Evolutionary conservation across 2,113 vertebrate genomes (phyloP).

Genomic region (Datnioides undecimradiatus): DNA sequence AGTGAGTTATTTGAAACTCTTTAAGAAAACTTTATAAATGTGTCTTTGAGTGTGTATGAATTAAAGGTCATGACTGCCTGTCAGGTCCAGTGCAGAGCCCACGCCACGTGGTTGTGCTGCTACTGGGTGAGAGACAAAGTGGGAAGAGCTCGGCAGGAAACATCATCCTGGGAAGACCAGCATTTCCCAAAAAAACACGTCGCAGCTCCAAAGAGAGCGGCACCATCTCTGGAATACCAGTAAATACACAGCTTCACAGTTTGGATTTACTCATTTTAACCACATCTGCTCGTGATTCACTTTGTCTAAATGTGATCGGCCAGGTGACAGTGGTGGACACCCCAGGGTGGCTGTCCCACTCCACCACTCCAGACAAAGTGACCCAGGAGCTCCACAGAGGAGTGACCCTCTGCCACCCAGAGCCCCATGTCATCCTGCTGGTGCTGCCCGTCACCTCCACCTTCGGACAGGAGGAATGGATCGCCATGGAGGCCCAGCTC

Average conservation of each 20-base stretch:
- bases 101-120: slow-evolving; percentile 23
- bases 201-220: slow-evolving; percentile 28
- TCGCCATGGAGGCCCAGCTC: slow-evolving; percentile 55
- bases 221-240: slow-evolving; percentile 20
- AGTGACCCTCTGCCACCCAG: slow-evolving; percentile 38
- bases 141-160: slow-evolving; percentile 69
- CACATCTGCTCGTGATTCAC: background rate
- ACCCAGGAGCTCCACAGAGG: slow-evolving; percentile 40
- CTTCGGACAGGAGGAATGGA: slow-evolving; percentile 34
- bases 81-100: background rate
- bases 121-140: slow-evolving; percentile 56
- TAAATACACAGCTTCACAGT: background rate
- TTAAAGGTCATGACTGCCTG: background rate
- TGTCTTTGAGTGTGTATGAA: background rate
- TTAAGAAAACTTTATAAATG: background rate
- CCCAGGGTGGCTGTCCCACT: slow-evolving; percentile 51
- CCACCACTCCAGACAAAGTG: slow-evolving; percentile 4
- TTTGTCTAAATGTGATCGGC: background rate
- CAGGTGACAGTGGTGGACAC: slow-evolving; percentile 68
- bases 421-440: slow-evolving; percentile 58
- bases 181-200: slow-evolving; percentile 21
- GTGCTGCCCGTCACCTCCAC: slow-evolving; percentile 23
- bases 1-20: slow-evolving; percentile 25
- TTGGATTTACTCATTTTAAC: background rate
- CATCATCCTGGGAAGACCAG: slow-evolving; percentile 41